Evolutionary conservation across 2,113 vertebrate genomes (phyloP).

Genomic region (Psettodes erumei): DNA sequence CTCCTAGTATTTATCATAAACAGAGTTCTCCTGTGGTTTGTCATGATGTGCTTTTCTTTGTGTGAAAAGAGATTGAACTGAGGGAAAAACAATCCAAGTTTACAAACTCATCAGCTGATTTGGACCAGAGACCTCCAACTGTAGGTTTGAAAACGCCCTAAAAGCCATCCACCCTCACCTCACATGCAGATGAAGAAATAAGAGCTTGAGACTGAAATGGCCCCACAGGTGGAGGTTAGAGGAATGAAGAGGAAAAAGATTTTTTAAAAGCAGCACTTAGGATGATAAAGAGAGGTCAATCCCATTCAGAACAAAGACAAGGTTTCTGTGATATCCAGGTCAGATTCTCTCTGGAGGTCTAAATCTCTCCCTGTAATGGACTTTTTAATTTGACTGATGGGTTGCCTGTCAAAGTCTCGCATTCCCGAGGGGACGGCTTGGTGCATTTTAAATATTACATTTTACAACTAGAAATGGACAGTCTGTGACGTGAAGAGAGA

Average conservation of each 20-base stretch:
- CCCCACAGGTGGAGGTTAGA: slow-evolving; percentile 21
- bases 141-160: slow-evolving; percentile 24
- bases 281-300: slow-evolving; percentile 62
- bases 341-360: slow-evolving; percentile 66
- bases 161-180: no score
- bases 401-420: slow-evolving; percentile 59
- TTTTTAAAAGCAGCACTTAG: slow-evolving; percentile 3
- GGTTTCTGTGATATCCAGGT: slow-evolving; percentile 62
- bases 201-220: slow-evolving; percentile 4
- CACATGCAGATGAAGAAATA: slow-evolving; percentile 27
- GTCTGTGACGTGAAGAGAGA: background rate
- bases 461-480: slow-evolving; percentile 34
- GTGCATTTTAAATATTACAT: slow-evolving; percentile 57
- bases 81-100: no score
- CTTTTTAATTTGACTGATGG: slow-evolving; percentile 77
- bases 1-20: no score
- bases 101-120: no score
- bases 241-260: background rate
- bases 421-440: slow-evolving; percentile 28
- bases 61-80: no score
- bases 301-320: slow-evolving; percentile 50
- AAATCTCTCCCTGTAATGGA: slow-evolving; percentile 60
- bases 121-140: no score
- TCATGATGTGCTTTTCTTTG: no score
- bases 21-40: no score